These are phyloP conservation scores for Acanthis flammea DNA, from an alignment of 2,797 vertebrate genomes.

Conservation along the genomic window DNA sequence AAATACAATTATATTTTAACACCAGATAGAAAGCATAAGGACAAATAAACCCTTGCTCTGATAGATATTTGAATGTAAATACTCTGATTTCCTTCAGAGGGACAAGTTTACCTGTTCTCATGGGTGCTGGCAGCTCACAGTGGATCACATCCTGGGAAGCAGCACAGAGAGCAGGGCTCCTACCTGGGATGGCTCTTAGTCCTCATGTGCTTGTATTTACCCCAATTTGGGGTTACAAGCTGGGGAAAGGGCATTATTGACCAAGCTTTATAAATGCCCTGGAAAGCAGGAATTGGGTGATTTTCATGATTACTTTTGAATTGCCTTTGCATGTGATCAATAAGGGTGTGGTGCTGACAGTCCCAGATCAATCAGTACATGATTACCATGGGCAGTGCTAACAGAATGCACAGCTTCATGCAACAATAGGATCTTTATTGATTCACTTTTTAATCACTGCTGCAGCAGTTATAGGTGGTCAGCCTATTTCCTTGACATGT, in stretches of 20 bases:
- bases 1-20: neutral
- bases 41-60: neutral
- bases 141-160: neutral
- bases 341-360: neutral
- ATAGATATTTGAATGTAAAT: neutral
- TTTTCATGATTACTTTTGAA: neutral
- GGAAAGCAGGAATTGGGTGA: neutral
- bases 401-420: neutral
- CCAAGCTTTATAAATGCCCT: neutral
- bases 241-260: neutral
- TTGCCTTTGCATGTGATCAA: neutral
- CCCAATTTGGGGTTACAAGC: neutral
- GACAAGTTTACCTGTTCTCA: constrained; percentile 13
- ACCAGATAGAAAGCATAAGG: neutral
- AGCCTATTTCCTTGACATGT: neutral
- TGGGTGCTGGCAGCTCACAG: neutral
- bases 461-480: neutral
- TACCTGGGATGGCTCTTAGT: neutral
- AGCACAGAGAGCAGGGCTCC: neutral
- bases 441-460: neutral
- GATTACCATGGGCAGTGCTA: neutral
- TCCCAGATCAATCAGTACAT: neutral
- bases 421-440: neutral
- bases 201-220: neutral
- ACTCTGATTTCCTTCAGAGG: neutral